Base-by-base conservation (phyloP, 1,140 invertebrate species). In the Dreissena polymorpha region DNA sequence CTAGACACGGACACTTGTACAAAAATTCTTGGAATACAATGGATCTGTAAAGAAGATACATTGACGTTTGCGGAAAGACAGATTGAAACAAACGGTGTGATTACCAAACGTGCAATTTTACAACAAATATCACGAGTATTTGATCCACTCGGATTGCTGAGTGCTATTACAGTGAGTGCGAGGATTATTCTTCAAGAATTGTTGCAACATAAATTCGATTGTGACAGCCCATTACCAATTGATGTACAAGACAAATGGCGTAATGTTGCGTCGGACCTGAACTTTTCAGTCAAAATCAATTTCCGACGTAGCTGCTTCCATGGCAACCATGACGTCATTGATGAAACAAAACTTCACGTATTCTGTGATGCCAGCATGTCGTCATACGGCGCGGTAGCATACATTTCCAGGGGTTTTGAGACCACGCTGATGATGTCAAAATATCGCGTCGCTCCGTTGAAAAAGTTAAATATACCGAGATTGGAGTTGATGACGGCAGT, bases 401-500 rank as follows among this genome's bases (percentile, higher is more conserved):
- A 60, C 57, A 60, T 60, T 23, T 60, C 16, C 57, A 60, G 57
- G 21, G 57, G 16, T 23, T n/a, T n/a, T 10, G 16, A 60, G 21
- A n/a, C 57, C 16, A 23, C 57, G 57, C 57, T 60, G 21, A 23
- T 60, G 21, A 60, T 60, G 57, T 18, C 57, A 60, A 60, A 60
- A 23, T 6, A 18, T 25, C 70, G 70, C 21, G 50, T 72, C 14
- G 70, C 70, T 18, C 70, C 70, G 13, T 73, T 73, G 25, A 74
- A 74, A 27, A 74, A 74, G 60, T 25, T 74, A 57, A 74, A 51
- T 3, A 21, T 74, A 74, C 72, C 53, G 7, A 21, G 53, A 63
- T 49, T 74, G 29, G 72, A 74, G 57, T 27, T 60, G 27, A 74
- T 74, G 51, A 21, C 55, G 10, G 70, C 70, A 73, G 51, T 73